These are phyloP conservation scores for Eurytoma californica DNA, from an alignment of 2,888 invertebrate genomes.

Conservation along the genomic window DNA sequence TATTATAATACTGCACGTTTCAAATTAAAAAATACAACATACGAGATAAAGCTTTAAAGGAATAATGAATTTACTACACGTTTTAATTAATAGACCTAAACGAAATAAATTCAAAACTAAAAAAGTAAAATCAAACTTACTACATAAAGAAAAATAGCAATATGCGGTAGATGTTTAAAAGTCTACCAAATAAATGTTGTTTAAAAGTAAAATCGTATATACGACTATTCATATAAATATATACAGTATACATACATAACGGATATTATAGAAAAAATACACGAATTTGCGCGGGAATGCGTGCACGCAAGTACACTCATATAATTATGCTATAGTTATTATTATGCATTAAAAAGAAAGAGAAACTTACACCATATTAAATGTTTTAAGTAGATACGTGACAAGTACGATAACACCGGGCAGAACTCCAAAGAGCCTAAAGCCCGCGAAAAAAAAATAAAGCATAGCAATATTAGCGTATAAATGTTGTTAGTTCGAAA, in stretches of 20 bases:
- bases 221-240: slow-evolving; percentile 41
- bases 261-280: slow-evolving; percentile 33
- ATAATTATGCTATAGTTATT: slow-evolving; percentile 34
- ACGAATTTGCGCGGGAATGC: slow-evolving; percentile 45
- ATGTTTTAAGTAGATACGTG: slow-evolving; percentile 53
- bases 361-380: slow-evolving; percentile 48
- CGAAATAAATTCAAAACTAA: slow-evolving; percentile 22
- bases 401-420: slow-evolving; percentile 60
- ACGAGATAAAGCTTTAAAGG: slow-evolving; percentile 8
- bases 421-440: slow-evolving; percentile 64
- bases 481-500: slow-evolving; percentile 60
- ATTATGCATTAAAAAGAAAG: slow-evolving; percentile 39
- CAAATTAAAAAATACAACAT: slow-evolving; percentile 26
- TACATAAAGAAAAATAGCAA: slow-evolving; percentile 49
- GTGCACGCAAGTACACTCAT: slow-evolving; percentile 45
- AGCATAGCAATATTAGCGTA: slow-evolving; percentile 70
- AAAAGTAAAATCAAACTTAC: slow-evolving; percentile 35
- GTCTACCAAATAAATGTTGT: slow-evolving; percentile 38
- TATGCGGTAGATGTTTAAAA: slow-evolving; percentile 30
- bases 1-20: slow-evolving; percentile 14
- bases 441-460: slow-evolving; percentile 59
- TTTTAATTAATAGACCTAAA: slow-evolving; percentile 5
- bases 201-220: slow-evolving; percentile 44
- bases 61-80: slow-evolving; percentile 6
- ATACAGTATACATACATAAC: slow-evolving; percentile 36